Conservation (phyloP, 2,797 vertebrate genomes). For the Atherinosoma microstoma region DNA sequence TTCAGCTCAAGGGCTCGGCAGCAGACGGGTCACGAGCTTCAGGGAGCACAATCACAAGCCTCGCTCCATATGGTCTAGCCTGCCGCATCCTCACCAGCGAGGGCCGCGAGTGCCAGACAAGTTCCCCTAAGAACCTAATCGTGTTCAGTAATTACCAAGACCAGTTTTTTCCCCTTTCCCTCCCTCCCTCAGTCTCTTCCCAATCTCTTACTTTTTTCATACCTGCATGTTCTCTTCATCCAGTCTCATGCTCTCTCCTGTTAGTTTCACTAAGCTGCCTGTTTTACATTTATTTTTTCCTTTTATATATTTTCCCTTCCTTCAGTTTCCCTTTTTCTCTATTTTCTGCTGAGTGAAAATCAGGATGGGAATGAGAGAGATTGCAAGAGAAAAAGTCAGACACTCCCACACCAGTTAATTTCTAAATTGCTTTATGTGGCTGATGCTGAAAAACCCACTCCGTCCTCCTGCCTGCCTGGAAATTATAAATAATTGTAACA, state of each 20-base stretch:
- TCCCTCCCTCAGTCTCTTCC: conserved; percentile 23
- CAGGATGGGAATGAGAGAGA: conserved; percentile 75
- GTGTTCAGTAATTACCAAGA: conserved; percentile 99
- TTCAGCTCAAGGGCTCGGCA: conserved; percentile 98
- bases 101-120: conserved; percentile 93
- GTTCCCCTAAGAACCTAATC: conserved; percentile 99
- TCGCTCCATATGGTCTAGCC: conserved; percentile 98
- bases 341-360: conserved; percentile 88
- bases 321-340: conserved; percentile 31
- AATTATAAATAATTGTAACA: conserved; percentile 99
- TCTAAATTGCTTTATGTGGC: conserved; percentile 99
- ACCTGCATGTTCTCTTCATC: conserved; percentile 57
- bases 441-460: conserved; percentile 94
- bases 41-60: conserved; percentile 98
- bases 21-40: conserved; percentile 99
- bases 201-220: conserved; percentile 53
- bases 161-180: conserved; percentile 54
- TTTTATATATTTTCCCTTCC: conserved; percentile 3
- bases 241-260: conserved; percentile 27
- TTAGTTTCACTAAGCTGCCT: conserved; percentile 37
- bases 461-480: conserved; percentile 90
- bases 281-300: conserved; percentile 39
- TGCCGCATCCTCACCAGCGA: conserved; percentile 90
- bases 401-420: conserved; percentile 98
- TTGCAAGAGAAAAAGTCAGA: conserved; percentile 82